Conservation (phyloP, 2,797 vertebrate genomes). For the Lerista edwardsae region DNA sequence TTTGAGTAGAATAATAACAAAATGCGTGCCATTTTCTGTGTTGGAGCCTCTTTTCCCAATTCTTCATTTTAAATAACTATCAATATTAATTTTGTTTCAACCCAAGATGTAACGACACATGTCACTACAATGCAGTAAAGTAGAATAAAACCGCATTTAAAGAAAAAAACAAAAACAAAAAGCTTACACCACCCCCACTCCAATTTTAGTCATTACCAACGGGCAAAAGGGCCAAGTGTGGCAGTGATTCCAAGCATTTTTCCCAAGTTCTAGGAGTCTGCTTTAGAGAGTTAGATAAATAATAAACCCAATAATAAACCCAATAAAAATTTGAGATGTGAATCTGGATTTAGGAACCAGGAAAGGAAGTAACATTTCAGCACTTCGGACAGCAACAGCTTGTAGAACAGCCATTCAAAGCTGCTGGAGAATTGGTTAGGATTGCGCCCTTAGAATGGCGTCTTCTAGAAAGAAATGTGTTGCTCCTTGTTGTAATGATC, state of each 20-base stretch:
- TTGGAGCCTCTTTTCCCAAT: background rate
- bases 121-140: background rate
- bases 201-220: background rate
- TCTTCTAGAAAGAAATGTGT: background rate
- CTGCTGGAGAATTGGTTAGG: no score
- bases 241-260: background rate
- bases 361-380: background rate
- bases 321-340: background rate
- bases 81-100: background rate
- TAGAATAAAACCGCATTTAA: background rate
- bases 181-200: background rate
- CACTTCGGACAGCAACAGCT: background rate
- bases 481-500: background rate
- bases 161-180: background rate
- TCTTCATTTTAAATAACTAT: no score
- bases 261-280: background rate
- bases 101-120: background rate
- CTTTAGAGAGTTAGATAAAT: background rate
- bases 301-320: no score
- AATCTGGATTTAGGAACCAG: background rate
- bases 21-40: no score
- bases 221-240: background rate
- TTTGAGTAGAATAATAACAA: background rate
- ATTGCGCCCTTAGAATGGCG: fast-evolving
- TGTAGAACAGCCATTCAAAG: no score